These are phyloP conservation scores for Agonum fuliginosum DNA, from an alignment of 2,888 invertebrate species.

Conservation along the genomic window DNA sequence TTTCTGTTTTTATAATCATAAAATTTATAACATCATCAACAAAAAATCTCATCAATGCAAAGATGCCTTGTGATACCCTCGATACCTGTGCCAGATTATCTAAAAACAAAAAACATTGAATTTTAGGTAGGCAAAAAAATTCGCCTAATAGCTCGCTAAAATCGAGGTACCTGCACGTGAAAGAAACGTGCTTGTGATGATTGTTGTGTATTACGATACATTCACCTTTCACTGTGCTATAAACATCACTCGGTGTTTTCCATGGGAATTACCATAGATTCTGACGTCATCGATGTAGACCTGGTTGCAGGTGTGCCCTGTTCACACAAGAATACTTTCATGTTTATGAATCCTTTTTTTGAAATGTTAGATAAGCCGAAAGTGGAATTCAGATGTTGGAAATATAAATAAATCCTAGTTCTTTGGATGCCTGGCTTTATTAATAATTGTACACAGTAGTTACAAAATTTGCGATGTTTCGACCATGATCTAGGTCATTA, in stretches of 20 bases:
- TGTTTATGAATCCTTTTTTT: too few species aligned
- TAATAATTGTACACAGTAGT: too few species aligned
- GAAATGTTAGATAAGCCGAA: too few species aligned
- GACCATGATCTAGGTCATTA: too few species aligned
- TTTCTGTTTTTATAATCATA: neutral
- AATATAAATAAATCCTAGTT: too few species aligned
- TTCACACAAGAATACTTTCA: neutral
- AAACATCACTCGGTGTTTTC: neutral
- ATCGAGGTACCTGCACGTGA: conserved; percentile 18
- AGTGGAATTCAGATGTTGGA: too few species aligned
- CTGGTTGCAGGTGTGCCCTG: conserved; percentile 6
- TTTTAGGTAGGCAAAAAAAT: neutral
- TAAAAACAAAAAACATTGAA: neutral
- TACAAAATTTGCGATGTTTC: too few species aligned
- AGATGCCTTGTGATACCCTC: too few species aligned
- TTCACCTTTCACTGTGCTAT: conserved; percentile 11
- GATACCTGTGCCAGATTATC: neutral
- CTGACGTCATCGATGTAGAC: neutral
- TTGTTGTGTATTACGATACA: conserved; percentile 16
- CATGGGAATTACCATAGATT: neutral
- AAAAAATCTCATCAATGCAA: neutral
- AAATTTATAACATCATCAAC: neutral
- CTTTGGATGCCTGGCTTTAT: too few species aligned
- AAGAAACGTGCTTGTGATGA: conserved; percentile 6
- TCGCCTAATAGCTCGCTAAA: neutral